Evolutionary conservation across 2,888 invertebrate genomes (phyloP).

Genomic region (Tribolium freemani): DNA sequence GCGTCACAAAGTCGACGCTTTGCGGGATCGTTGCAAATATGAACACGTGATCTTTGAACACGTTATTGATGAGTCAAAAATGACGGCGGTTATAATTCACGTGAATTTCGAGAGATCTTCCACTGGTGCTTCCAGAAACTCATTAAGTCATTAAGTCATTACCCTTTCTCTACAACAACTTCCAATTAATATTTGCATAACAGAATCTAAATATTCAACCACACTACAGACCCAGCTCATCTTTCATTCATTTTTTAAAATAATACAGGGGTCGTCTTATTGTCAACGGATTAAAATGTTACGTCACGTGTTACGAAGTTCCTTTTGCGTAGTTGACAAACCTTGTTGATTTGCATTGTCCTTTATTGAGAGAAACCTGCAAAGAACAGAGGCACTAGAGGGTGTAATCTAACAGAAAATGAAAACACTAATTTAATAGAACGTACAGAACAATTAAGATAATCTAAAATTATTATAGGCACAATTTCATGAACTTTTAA

Average conservation of each 20-base stretch:
- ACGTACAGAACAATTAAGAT: too few relatives aligned
- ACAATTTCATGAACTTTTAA: too few relatives aligned
- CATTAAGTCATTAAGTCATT: too few relatives aligned
- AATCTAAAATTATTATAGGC: too few relatives aligned
- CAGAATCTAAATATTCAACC: neutral
- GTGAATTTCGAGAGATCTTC: neutral
- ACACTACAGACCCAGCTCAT: neutral
- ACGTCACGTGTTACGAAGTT: neutral
- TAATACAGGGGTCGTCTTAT: neutral
- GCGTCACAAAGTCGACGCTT: slow-evolving; percentile 13
- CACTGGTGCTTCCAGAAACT: neutral
- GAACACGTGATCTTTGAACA: slow-evolving; percentile 32
- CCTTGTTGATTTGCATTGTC: too few relatives aligned
- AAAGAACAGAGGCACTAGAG: too few relatives aligned
- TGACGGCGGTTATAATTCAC: neutral
- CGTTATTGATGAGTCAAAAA: slow-evolving; percentile 29
- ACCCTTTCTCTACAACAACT: neutral
- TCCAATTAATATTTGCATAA: neutral
- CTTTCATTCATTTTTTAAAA: neutral
- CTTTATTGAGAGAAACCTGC: too few relatives aligned
- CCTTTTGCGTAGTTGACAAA: neutral
- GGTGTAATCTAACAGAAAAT: too few relatives aligned
- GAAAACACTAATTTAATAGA: too few relatives aligned
- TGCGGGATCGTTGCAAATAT: neutral
- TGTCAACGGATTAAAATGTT: neutral